phyloP scores from a whole-genome alignment of 2,797 vertebrate species.

The Hydrolagus colliei region DNA sequence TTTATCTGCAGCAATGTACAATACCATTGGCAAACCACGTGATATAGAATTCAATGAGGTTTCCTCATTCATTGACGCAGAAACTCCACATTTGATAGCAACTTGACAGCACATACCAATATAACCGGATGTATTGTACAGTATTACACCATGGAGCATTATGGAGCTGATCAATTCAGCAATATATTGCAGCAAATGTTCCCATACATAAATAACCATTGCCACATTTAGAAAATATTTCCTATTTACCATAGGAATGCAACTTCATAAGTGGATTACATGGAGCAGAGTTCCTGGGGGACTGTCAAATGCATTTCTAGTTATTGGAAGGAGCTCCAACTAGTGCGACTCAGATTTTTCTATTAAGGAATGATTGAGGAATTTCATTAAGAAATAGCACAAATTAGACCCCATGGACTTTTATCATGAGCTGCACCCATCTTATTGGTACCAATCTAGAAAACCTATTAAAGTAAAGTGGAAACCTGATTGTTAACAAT shows the following conservation, averaged over 20 bases:
- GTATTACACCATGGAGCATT: not conserved
- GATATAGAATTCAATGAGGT: not conserved
- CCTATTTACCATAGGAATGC: no score
- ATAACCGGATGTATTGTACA: not conserved
- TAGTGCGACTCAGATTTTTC: no score
- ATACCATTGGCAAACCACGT: not conserved
- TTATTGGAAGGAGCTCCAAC: no score
- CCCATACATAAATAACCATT: no score
- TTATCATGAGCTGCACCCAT: not conserved
- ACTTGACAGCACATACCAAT: not conserved
- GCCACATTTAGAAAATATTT: no score
- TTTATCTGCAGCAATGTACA: not conserved
- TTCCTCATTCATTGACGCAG: not conserved
- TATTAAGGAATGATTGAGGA: no score
- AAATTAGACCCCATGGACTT: no score
- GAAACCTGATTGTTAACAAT: not conserved
- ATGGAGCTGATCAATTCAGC: not conserved
- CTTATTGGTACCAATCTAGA: not conserved
- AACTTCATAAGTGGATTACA: no score
- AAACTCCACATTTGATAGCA: not conserved
- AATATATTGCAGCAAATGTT: no score
- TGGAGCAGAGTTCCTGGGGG: no score
- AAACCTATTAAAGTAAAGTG: not conserved
- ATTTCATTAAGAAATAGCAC: no score
- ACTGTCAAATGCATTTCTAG: no score